Conservation (phyloP, 2,113 vertebrate species). For the Dascyllus trimaculatus region DNA sequence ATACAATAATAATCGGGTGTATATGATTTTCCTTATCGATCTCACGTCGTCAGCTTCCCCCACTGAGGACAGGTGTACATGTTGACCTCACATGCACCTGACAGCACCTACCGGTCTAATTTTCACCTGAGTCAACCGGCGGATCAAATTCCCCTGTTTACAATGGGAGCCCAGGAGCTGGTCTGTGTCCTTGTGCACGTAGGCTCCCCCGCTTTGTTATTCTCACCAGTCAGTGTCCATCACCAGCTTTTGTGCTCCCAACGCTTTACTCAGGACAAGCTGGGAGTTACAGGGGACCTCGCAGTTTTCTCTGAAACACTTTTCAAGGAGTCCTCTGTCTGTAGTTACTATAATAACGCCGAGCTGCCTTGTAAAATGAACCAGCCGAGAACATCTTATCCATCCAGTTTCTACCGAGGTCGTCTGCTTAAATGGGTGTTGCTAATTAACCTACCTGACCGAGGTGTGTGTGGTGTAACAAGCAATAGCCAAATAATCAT, state of each 20-base stretch:
- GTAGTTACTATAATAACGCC: not conserved
- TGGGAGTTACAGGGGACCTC: constrained; percentile 16
- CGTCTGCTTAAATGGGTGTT: too few species aligned
- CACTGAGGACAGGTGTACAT: not conserved
- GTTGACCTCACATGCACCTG: constrained; percentile 5
- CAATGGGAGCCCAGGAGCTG: constrained; percentile 43
- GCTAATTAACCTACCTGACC: too few species aligned
- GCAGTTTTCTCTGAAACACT: not conserved
- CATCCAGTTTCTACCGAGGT: not conserved
- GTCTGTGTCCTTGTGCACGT: constrained; percentile 71
- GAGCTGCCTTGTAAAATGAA: not conserved
- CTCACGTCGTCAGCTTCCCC: not conserved
- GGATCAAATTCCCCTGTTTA: constrained; percentile 54
- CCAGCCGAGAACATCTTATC: not conserved
- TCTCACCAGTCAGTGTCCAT: constrained; percentile 61
- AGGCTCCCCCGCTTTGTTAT: constrained; percentile 57
- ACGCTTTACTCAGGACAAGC: constrained; percentile 38
- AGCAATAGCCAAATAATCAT: not conserved
- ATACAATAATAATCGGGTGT: too few species aligned
- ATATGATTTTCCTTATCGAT: not conserved
- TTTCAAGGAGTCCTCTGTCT: not conserved
- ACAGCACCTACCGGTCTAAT: constrained; percentile 10
- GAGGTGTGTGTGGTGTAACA: not conserved
- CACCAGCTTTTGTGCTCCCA: constrained; percentile 64
- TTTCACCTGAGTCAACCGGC: constrained; percentile 50